Conservation (phyloP, 2,113 vertebrate genomes). For the Melanotaenia duboulayi region DNA sequence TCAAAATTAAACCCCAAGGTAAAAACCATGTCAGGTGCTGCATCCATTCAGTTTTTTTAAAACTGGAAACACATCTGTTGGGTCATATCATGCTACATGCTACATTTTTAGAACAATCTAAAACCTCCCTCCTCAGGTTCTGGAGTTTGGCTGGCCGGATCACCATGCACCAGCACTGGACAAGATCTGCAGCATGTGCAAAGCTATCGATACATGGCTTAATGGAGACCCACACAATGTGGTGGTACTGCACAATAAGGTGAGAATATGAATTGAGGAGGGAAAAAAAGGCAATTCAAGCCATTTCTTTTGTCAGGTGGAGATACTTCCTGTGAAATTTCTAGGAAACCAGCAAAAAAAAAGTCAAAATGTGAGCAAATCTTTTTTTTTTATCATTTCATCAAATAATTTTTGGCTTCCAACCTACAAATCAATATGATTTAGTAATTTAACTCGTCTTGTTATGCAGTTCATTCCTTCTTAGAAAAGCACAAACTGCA, state of each 20-base stretch:
- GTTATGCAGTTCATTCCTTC: background rate
- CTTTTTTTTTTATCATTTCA: no score
- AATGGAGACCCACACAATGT: conserved; percentile 88
- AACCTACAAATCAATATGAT: background rate
- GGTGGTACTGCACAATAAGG: conserved; percentile 96
- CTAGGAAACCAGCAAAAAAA: no score
- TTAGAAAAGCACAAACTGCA: background rate
- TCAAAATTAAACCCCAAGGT: conserved; percentile 92
- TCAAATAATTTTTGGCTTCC: background rate
- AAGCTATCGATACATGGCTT: conserved; percentile 97
- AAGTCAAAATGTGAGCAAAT: no score
- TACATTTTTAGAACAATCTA: no score
- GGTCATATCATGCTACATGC: background rate
- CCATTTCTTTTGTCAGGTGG: no score
- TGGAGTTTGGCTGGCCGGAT: conserved; percentile 98
- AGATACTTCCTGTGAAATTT: no score
- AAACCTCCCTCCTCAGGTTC: conserved; percentile 80
- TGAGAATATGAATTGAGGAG: conserved; percentile 59
- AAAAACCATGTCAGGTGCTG: background rate
- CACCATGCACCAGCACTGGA: conserved; percentile 94
- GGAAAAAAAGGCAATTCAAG: no score
- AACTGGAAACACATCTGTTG: background rate
- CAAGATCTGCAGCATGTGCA: conserved; percentile 98
- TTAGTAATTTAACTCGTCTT: background rate
- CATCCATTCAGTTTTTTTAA: background rate